These are phyloP conservation scores for Myrmophylax atrothorax DNA, from an alignment of 2,113 vertebrate genomes.

Conservation along the genomic window DNA sequence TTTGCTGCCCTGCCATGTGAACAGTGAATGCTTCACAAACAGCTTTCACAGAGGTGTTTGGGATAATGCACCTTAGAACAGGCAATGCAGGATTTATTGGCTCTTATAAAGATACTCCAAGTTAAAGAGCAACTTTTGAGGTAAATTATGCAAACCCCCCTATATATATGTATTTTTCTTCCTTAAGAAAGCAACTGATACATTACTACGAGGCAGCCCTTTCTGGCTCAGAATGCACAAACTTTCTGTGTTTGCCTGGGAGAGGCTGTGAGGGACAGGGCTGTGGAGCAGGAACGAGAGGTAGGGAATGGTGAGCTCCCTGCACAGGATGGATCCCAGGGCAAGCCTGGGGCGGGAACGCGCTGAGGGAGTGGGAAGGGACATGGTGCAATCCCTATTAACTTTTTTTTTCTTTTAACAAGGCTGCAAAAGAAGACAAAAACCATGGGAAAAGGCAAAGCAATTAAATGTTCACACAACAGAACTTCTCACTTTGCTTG, in stretches of 20 bases:
- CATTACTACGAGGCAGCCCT: background rate
- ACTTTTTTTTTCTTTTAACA: background rate
- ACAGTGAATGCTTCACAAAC: background rate
- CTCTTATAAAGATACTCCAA: background rate
- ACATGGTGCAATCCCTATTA: background rate
- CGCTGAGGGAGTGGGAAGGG: background rate
- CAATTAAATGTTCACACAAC: background rate
- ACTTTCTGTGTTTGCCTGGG: background rate
- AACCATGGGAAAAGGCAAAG: background rate
- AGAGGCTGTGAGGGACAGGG: background rate
- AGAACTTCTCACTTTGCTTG: background rate
- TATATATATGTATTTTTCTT: background rate
- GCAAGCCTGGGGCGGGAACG: background rate
- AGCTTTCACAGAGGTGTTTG: background rate
- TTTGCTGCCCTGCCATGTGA: background rate
- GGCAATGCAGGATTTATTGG: background rate
- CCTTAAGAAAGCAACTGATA: background rate
- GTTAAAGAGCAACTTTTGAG: background rate
- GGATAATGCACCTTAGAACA: background rate
- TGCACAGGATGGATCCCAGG: background rate
- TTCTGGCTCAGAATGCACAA: background rate
- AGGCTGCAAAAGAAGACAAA: background rate
- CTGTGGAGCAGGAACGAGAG: background rate
- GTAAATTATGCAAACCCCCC: background rate
- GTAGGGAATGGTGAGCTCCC: too few relatives aligned